A percentile compares a stretch with the other conserved stretches of the same genome.
Evolutionary conservation across 1,140 invertebrate species (phyloP).

Genomic region (Trichogramma pretiosum): DNA sequence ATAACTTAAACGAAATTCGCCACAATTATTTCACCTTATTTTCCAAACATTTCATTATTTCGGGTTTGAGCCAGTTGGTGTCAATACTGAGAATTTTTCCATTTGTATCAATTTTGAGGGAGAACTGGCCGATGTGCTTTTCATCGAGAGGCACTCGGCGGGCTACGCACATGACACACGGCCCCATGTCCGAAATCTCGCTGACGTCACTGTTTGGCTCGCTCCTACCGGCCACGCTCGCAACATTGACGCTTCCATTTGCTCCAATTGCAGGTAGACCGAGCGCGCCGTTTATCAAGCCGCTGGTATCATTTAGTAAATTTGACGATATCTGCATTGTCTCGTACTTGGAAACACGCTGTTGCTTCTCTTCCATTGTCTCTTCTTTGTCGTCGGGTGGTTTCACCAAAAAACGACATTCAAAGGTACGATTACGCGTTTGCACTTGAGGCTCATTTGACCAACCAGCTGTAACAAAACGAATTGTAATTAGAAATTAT

Average conservation of each 20-base stretch:
- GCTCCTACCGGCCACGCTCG: slow-evolving; percentile 26
- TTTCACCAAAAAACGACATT: slow-evolving; percentile 78
- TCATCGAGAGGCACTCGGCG: slow-evolving; percentile 77
- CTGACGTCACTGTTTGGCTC: slow-evolving; percentile 44
- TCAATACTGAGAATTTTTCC: slow-evolving; percentile 77
- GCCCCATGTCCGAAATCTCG: slow-evolving; percentile 49
- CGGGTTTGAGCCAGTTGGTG: slow-evolving; percentile 56
- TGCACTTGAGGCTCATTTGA: slow-evolving; percentile 44
- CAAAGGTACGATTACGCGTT: slow-evolving; percentile 60
- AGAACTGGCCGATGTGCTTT: slow-evolving; percentile 74
- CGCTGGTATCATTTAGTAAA: slow-evolving; percentile 46
- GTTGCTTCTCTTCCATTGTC: slow-evolving; percentile 71
- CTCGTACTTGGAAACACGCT: slow-evolving; percentile 64
- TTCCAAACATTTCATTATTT: slow-evolving; percentile 54
- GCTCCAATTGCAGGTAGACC: no score
- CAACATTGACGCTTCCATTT: neutral
- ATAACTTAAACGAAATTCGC: no score
- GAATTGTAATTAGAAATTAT: no score
- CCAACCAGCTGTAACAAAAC: slow-evolving; percentile 46
- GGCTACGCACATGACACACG: slow-evolving; percentile 70
- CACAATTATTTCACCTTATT: slow-evolving; percentile 64
- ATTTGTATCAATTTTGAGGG: slow-evolving; percentile 78
- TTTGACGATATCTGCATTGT: slow-evolving; percentile 62
- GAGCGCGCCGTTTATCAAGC: slow-evolving; percentile 33
- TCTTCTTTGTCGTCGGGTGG: slow-evolving; percentile 64